Conservation (phyloP, 1,140 invertebrate genomes). For the Drosophila leontia region DNA sequence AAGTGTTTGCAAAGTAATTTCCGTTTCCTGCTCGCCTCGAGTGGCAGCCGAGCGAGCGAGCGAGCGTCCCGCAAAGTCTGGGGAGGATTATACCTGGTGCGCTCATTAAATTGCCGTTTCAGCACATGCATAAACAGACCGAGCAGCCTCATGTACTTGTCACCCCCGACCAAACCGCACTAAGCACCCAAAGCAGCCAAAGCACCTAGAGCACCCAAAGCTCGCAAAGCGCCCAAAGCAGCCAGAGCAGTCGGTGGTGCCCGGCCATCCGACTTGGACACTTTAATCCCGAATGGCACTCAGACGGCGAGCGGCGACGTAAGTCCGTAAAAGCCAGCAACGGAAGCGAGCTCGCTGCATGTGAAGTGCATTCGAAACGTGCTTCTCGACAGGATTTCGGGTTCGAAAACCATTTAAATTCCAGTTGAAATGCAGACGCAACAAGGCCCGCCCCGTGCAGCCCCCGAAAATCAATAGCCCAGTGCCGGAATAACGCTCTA, state of each 20-base stretch:
- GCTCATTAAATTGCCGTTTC: conserved; percentile 70
- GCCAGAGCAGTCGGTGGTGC: background rate
- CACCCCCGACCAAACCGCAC: conserved; percentile 50
- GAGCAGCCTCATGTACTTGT: conserved; percentile 45
- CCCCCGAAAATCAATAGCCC: conserved; percentile 32
- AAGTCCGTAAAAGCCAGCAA: conserved; percentile 51
- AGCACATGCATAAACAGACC: conserved; percentile 60
- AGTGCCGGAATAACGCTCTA: conserved; percentile 2
- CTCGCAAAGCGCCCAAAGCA: background rate
- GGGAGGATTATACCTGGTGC: conserved; percentile 27
- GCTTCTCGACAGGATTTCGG: conserved; percentile 43
- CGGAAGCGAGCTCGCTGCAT: conserved; percentile 44
- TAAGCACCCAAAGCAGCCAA: conserved; percentile 16
- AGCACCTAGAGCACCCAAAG: background rate
- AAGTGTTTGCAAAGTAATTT: conserved; percentile 84
- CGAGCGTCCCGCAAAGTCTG: conserved; percentile 20
- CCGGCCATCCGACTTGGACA: conserved; percentile 41
- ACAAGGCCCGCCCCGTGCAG: conserved; percentile 7
- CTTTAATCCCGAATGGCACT: conserved; percentile 52
- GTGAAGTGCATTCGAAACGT: conserved; percentile 57
- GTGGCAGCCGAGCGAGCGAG: conserved; percentile 49
- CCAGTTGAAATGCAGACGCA: conserved; percentile 50
- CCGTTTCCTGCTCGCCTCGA: conserved; percentile 79
- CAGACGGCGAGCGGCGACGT: conserved; percentile 43
- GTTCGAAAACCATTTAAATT: conserved; percentile 56